Percentiles rank a stretch among this genome's conserved stretches.
These are phyloP conservation scores for Glareola pratincola DNA, from an alignment of 2,113 vertebrate genomes.

Conservation along the genomic window DNA sequence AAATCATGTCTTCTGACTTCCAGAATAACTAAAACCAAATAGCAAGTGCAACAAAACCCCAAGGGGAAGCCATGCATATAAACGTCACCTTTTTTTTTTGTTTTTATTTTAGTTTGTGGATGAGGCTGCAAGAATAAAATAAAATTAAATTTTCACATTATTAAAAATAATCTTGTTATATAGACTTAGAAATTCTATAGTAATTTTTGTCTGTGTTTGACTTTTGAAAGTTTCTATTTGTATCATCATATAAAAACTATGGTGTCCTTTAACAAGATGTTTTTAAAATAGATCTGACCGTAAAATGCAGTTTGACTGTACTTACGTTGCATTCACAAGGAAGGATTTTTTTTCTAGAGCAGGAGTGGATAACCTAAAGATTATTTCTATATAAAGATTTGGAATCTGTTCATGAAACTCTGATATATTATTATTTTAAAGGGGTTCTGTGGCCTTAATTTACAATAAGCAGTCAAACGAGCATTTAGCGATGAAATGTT, in stretches of 20 bases:
- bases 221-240: not conserved
- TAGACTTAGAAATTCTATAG: not conserved
- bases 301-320: not conserved
- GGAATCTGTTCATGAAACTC: not conserved
- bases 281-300: not conserved
- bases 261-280: not conserved
- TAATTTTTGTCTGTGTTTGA: not conserved
- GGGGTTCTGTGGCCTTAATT: not conserved
- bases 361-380: not conserved
- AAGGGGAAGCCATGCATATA: not conserved
- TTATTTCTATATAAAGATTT: not conserved
- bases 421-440: not conserved
- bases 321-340: not conserved
- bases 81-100: not conserved
- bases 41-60: not conserved
- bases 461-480: not conserved
- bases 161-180: not conserved
- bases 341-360: not conserved
- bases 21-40: not conserved
- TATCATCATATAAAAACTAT: not conserved
- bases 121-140: not conserved
- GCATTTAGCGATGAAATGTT: not conserved
- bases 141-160: not conserved
- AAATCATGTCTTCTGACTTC: not conserved
- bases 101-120: not conserved